These are phyloP conservation scores for Elmis aenea DNA, from an alignment of 2,888 invertebrate genomes.

Conservation along the genomic window DNA sequence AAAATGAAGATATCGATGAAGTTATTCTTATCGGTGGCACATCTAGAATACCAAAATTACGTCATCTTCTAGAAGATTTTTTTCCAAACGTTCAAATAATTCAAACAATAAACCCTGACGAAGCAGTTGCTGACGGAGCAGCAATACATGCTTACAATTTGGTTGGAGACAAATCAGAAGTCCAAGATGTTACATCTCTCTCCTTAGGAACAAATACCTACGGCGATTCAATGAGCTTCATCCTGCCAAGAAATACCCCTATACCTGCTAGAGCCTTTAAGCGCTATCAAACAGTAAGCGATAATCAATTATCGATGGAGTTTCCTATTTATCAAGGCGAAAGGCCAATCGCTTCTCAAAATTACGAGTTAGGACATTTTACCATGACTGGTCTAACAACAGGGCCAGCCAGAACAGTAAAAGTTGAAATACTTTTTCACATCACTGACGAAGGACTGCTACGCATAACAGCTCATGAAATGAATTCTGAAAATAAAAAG, in stretches of 20 bases:
- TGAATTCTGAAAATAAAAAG: conserved; percentile 1
- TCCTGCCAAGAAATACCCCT: conserved; percentile 25
- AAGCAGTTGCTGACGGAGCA: conserved; percentile 31
- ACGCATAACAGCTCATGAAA: neutral
- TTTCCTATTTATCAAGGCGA: conserved; percentile 23
- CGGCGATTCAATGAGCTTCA: conserved; percentile 19
- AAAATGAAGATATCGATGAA: conserved; percentile 24
- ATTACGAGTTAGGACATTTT: conserved; percentile 16
- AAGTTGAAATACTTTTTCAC: conserved; percentile 10
- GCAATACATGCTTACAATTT: no score
- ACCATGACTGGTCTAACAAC: conserved; percentile 16
- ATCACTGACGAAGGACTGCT: conserved; percentile 10
- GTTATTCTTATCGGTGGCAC: conserved; percentile 33
- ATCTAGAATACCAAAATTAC: conserved; percentile 30
- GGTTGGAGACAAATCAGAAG: conserved; percentile 16
- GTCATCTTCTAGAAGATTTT: conserved; percentile 19
- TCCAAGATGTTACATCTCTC: conserved; percentile 28
- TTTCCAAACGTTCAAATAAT: conserved; percentile 24
- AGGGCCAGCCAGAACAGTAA: conserved; percentile 14
- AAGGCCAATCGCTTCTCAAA: conserved; percentile 13
- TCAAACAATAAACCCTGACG: conserved; percentile 29
- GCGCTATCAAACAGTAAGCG: conserved; percentile 10
- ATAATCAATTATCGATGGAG: conserved; percentile 16
- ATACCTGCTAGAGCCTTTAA: conserved; percentile 14
- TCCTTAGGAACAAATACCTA: conserved; percentile 25